Conservation (phyloP, 1,140 invertebrate genomes). For the Sycophaga agraensis region DNA sequence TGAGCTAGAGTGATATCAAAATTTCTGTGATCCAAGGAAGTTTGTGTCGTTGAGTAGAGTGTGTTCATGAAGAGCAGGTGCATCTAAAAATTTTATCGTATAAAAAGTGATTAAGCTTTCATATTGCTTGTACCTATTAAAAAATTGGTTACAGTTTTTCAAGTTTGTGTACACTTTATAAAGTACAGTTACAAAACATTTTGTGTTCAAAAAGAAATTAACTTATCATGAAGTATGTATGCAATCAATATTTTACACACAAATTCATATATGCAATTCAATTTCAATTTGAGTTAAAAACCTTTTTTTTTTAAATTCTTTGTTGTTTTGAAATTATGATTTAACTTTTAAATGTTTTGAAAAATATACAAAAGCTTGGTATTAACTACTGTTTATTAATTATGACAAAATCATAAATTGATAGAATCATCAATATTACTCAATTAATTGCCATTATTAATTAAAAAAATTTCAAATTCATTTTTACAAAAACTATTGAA, state of each 20-base stretch:
- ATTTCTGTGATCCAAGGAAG: conserved; percentile 12
- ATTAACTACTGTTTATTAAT: no score
- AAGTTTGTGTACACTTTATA: background rate
- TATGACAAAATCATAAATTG: no score
- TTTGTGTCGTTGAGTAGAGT: conserved; percentile 1
- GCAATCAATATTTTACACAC: conserved; percentile 2
- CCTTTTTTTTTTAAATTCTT: no score
- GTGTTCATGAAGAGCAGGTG: background rate
- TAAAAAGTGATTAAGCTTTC: background rate
- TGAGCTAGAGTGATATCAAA: conserved; percentile 1
- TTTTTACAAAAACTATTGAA: no score
- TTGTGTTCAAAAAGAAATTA: conserved; percentile 7
- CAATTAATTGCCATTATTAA: no score
- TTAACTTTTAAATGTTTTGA: background rate
- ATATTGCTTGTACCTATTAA: background rate
- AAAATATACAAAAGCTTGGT: no score
- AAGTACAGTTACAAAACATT: background rate
- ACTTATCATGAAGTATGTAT: conserved; percentile 22
- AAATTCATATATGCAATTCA: background rate
- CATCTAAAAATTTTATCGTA: background rate
- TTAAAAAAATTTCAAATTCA: no score
- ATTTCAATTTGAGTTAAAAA: background rate
- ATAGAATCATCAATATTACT: no score
- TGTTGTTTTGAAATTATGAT: background rate
- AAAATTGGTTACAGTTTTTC: conserved; percentile 3